Evolutionary conservation across 2,888 invertebrate species (phyloP).

Genomic region (Scaptomyza caliginosa): DNA sequence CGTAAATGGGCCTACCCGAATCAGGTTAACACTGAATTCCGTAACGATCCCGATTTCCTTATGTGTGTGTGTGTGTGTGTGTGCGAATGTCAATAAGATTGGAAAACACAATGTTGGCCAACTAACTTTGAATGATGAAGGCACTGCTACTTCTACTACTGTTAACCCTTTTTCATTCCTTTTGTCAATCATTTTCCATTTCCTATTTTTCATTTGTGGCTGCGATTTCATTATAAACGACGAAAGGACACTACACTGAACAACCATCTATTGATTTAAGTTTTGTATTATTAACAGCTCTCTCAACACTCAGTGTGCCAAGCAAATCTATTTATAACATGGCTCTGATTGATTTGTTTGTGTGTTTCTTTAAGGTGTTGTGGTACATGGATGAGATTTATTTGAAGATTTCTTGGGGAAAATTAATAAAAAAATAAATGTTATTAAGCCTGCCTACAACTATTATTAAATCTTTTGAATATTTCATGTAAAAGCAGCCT

Average conservation of each 20-base stretch:
- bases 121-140: not conserved
- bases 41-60: not conserved
- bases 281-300: constrained; percentile 21
- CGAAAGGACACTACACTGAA: constrained; percentile 9
- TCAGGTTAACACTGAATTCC: constrained; percentile 22
- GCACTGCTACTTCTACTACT: not conserved
- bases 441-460: not conserved
- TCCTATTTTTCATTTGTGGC: constrained; percentile 30
- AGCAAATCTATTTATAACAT: not conserved
- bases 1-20: constrained; percentile 6
- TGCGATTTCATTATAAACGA: constrained; percentile 8
- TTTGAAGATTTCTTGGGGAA: not conserved
- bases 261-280: constrained; percentile 28
- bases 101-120: constrained; percentile 7
- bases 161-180: constrained; percentile 28
- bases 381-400: not conserved
- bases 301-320: not conserved
- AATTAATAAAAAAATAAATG: not conserved
- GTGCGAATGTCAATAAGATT: constrained; percentile 38
- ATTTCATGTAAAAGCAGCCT: too few species aligned
- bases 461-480: not conserved
- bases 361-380: not conserved
- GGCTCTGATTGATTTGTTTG: not conserved
- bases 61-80: not conserved
- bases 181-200: constrained; percentile 31